Percentiles rank a stretch among this genome's conserved stretches.
These are phyloP conservation scores for Sinohyriopsis cumingii DNA, from an alignment of 2,888 invertebrate genomes.

Conservation along the genomic window DNA sequence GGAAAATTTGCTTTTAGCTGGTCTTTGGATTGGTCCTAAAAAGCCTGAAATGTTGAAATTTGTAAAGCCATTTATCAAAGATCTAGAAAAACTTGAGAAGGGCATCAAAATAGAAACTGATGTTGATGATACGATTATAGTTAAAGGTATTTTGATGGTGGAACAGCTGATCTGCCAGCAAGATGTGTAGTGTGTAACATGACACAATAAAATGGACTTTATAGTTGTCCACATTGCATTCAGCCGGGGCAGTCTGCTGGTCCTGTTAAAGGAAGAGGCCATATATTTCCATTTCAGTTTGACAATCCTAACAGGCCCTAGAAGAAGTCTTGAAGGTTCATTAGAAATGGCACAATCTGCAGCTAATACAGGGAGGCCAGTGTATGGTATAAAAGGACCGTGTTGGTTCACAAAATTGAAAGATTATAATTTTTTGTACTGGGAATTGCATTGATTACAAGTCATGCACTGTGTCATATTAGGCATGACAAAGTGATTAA, in stretches of 20 bases:
- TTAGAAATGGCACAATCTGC: slow-evolving; percentile 1
- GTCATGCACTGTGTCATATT: slow-evolving; percentile 20
- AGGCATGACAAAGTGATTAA: slow-evolving; percentile 13
- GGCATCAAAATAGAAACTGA: background rate
- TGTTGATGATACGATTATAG: background rate
- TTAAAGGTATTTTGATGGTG: slow-evolving; percentile 4
- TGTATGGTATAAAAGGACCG: slow-evolving; percentile 17
- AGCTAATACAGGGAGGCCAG: background rate
- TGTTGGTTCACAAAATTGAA: slow-evolving; percentile 10
- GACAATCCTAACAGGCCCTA: background rate
- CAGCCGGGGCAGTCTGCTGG: slow-evolving; percentile 3
- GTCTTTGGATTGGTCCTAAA: slow-evolving; percentile 15
- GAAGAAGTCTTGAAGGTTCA: background rate
- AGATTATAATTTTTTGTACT: slow-evolving; percentile 11
- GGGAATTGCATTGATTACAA: slow-evolving; percentile 17
- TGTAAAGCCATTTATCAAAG: slow-evolving; percentile 10
- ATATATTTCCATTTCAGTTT: slow-evolving; percentile 7
- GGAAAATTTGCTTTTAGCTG: slow-evolving; percentile 13
- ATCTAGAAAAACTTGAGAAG: slow-evolving; percentile 12
- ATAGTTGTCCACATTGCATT: slow-evolving; percentile 5
- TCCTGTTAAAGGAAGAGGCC: slow-evolving; percentile 3
- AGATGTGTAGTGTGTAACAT: slow-evolving; percentile 8
- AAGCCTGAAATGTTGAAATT: slow-evolving; percentile 16
- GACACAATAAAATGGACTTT: slow-evolving; percentile 8
- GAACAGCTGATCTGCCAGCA: slow-evolving; percentile 13